Conservation (phyloP, 2,797 vertebrate species). For the Epinephelus malabaricus region DNA sequence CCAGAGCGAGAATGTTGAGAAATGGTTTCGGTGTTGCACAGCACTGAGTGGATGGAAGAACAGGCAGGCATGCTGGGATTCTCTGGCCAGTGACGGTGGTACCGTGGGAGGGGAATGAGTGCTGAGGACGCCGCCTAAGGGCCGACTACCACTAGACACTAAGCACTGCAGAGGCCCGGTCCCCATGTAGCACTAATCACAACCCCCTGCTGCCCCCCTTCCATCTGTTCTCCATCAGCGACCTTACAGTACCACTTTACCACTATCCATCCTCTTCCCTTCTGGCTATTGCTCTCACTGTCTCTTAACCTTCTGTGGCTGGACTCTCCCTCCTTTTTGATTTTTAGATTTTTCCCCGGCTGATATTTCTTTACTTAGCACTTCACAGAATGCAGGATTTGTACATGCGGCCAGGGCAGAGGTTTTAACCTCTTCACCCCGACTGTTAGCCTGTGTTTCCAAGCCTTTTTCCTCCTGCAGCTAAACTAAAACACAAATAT, state of each 20-base stretch:
- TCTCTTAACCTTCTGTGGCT: slow-evolving; percentile 54
- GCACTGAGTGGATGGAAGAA: slow-evolving; percentile 48
- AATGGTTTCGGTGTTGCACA: slow-evolving; percentile 58
- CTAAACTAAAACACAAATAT: slow-evolving; percentile 9
- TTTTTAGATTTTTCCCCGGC: background rate
- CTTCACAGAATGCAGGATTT: slow-evolving; percentile 27
- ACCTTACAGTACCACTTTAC: slow-evolving; percentile 63
- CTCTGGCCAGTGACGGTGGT: slow-evolving; percentile 68
- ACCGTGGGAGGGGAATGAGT: slow-evolving; percentile 61
- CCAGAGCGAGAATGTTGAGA: slow-evolving; percentile 68
- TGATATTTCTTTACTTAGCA: slow-evolving; percentile 22
- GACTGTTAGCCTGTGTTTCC: slow-evolving; percentile 30
- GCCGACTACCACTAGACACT: slow-evolving; percentile 72
- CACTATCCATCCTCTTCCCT: slow-evolving; percentile 57
- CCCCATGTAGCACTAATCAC: slow-evolving; percentile 82
- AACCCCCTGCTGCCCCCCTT: slow-evolving; percentile 72
- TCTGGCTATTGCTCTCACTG: slow-evolving; percentile 50
- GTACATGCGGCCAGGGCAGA: slow-evolving; percentile 26
- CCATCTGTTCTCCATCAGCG: slow-evolving; percentile 85
- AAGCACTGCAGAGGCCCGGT: slow-evolving; percentile 69
- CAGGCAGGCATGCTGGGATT: slow-evolving; percentile 67
- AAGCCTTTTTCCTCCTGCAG: slow-evolving; percentile 11
- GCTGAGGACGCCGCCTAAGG: slow-evolving; percentile 68
- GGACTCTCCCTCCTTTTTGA: slow-evolving; percentile 27
- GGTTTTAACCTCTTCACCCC: slow-evolving; percentile 18